Conservation (phyloP, 2,113 vertebrate species). For the Ariopsis seemanni region DNA sequence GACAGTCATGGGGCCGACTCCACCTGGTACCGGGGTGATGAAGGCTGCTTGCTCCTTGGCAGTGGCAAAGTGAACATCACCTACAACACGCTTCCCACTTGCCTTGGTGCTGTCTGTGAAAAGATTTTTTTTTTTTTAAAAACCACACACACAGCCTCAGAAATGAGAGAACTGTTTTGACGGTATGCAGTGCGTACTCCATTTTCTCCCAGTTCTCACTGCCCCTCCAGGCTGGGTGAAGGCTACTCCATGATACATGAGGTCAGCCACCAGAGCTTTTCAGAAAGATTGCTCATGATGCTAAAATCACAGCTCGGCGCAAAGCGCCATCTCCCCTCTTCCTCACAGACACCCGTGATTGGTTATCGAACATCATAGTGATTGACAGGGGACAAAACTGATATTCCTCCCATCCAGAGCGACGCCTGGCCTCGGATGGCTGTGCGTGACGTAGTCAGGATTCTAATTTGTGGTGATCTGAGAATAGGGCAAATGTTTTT, state of each 20-base stretch:
- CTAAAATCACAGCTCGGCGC: no score
- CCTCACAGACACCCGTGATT: not conserved
- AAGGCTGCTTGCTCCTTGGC: conserved; percentile 87
- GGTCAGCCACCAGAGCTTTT: not conserved
- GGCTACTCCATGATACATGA: not conserved
- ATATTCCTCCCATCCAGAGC: not conserved
- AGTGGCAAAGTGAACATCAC: conserved; percentile 84
- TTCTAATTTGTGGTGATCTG: not conserved
- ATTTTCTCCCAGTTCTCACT: not conserved
- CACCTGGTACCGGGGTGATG: conserved; percentile 96
- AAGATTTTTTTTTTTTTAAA: conserved; percentile 20
- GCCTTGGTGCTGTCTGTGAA: conserved; percentile 82
- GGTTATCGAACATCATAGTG: not conserved
- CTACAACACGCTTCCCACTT: conserved; percentile 87
- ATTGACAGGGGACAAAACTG: not conserved
- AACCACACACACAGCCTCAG: not conserved
- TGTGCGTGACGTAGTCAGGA: not conserved
- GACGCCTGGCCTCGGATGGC: not conserved
- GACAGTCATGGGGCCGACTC: conserved; percentile 97
- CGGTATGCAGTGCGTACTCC: not conserved
- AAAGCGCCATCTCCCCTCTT: not conserved
- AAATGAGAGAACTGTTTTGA: not conserved
- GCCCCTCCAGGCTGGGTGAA: not conserved
- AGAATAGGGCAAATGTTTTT: not conserved
- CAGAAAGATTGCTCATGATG: not conserved